A percentile compares a stretch with the other conserved stretches of the same genome.
Conservation (phyloP, 2,888 invertebrate species). For the Nipponacmea schrenckii region DNA sequence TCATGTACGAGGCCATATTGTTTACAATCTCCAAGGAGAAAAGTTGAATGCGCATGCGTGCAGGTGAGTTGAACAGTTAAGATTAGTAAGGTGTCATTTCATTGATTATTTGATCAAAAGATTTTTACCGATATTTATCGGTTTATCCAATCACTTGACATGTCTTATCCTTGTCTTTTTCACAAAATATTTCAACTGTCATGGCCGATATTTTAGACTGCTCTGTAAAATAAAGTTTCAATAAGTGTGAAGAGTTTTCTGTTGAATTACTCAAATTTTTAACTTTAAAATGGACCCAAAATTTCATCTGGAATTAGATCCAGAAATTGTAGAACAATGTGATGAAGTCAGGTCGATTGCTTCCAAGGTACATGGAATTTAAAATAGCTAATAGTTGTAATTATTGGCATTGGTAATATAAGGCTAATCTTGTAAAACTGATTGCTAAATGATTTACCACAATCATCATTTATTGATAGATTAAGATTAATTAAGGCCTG, state of each 20-base stretch:
- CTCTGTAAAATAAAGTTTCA: neutral
- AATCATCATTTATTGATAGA: too few species aligned
- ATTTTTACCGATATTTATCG: too few species aligned
- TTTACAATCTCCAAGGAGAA: slow-evolving; percentile 31
- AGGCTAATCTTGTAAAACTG: too few species aligned
- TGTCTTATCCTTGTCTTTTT: too few species aligned
- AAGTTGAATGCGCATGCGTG: slow-evolving; percentile 31
- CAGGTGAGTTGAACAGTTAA: slow-evolving; percentile 6
- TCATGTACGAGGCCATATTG: slow-evolving; percentile 43
- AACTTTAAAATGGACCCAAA: slow-evolving; percentile 15
- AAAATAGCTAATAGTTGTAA: too few species aligned
- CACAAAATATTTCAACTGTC: neutral
- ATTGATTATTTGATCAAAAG: slow-evolving; percentile 26
- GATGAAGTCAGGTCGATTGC: slow-evolving; percentile 41
- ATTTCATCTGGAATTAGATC: slow-evolving; percentile 13
- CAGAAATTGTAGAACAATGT: slow-evolving; percentile 33
- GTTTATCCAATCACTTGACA: too few species aligned
- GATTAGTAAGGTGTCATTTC: slow-evolving; percentile 21
- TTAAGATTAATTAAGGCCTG: neutral
- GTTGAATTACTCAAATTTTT: too few species aligned
- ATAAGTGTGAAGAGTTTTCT: slow-evolving; percentile 22
- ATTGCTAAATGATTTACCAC: too few species aligned
- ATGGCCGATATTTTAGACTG: slow-evolving; percentile 1
- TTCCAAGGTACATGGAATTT: slow-evolving; percentile 35
- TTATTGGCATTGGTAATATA: too few species aligned